Evolutionary conservation across 2,113 vertebrate genomes (phyloP).

Genomic region (Phainopepla nitens): DNA sequence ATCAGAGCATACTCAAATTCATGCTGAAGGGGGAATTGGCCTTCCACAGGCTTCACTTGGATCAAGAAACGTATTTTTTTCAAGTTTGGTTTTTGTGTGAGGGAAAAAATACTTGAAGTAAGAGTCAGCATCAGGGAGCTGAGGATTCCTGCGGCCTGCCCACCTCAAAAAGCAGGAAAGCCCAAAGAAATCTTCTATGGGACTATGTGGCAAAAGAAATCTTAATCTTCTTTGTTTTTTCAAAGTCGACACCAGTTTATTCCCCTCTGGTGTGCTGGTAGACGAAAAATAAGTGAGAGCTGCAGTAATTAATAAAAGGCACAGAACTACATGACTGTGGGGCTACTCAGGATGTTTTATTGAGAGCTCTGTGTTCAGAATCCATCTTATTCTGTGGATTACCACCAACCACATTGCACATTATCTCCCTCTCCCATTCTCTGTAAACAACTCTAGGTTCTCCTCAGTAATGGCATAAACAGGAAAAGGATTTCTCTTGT

Average conservation of each 20-base stretch:
- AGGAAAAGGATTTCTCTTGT: neutral
- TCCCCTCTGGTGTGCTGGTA: neutral
- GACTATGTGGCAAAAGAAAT: neutral
- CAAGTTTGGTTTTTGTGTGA: neutral
- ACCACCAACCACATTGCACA: rapidly evolving
- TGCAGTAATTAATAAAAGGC: neutral
- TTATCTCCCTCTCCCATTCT: neutral
- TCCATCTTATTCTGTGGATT: neutral
- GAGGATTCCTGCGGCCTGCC: neutral
- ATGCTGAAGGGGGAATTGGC: neutral
- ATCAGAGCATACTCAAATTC: neutral
- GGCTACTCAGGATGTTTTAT: neutral
- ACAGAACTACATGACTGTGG: neutral
- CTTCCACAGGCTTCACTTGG: neutral
- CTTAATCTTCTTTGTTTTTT: neutral
- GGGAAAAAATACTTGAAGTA: neutral
- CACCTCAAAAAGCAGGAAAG: neutral
- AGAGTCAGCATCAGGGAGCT: neutral
- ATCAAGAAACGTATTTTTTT: neutral
- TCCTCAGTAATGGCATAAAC: neutral
- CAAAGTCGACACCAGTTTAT: neutral
- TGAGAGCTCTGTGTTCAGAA: neutral
- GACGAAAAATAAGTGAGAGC: neutral
- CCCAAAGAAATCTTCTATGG: neutral
- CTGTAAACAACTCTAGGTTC: neutral